Percentiles rank a stretch among this genome's conserved stretches.
phyloP scores from a whole-genome alignment of 2,113 vertebrate genomes.

The Phrynosoma blainvillii region DNA sequence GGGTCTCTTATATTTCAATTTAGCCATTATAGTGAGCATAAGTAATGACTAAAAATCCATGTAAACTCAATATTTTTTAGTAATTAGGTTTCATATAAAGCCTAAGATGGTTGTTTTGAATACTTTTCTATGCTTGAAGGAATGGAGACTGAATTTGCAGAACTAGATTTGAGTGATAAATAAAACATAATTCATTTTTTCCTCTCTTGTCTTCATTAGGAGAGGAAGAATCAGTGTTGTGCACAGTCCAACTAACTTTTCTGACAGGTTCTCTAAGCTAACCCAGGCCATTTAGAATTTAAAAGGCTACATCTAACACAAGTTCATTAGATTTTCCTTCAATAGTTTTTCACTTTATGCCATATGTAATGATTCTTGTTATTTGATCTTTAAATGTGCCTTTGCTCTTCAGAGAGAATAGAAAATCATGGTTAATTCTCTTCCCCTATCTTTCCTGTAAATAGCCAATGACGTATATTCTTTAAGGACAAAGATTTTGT shows the following conservation, averaged over 20 bases:
- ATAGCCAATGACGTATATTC: constrained; percentile 28
- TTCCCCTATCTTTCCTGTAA: constrained; percentile 33
- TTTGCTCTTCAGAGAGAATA: constrained; percentile 51
- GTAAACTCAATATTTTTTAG: not conserved
- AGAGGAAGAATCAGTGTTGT: constrained; percentile 28
- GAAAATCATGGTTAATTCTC: constrained; percentile 40
- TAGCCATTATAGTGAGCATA: not conserved
- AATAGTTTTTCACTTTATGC: constrained; percentile 42
- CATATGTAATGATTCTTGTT: constrained; percentile 53
- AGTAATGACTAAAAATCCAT: not conserved
- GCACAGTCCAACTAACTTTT: constrained; percentile 34
- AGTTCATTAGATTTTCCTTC: constrained; percentile 40
- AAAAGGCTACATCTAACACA: constrained; percentile 15
- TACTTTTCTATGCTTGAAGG: not conserved
- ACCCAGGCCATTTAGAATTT: constrained; percentile 34
- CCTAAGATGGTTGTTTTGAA: not conserved
- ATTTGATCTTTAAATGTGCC: constrained; percentile 55
- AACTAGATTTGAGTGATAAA: constrained; percentile 36
- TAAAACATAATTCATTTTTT: constrained; percentile 22
- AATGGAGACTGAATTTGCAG: constrained; percentile 9
- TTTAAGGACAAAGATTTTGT: constrained; percentile 8
- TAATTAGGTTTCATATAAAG: not conserved
- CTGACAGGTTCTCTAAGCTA: constrained; percentile 20
- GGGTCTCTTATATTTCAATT: not conserved
- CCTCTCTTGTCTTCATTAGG: constrained; percentile 22